Percentiles rank a stretch among this genome's conserved stretches.
Evolutionary conservation across 2,888 invertebrate genomes (phyloP).

Genomic region (Malachius bipustulatus): DNA sequence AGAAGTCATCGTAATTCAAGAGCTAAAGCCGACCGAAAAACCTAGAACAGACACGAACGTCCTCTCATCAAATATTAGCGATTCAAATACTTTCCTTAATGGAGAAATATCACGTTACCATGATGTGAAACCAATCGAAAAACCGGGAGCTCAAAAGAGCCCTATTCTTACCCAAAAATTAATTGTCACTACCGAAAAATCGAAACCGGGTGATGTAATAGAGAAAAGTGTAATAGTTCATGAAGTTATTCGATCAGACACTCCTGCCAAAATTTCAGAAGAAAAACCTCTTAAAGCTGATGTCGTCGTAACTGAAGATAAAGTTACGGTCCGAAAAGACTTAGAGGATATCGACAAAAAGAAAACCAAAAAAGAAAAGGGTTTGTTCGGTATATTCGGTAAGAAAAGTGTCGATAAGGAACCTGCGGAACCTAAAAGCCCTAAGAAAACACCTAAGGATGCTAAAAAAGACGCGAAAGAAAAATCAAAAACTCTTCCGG

Average conservation of each 20-base stretch:
- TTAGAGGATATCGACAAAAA: not conserved
- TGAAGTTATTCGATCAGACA: no score
- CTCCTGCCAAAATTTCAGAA: no score
- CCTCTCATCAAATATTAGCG: not conserved
- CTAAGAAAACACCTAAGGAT: no score
- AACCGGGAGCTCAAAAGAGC: conserved; percentile 5
- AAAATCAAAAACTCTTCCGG: no score
- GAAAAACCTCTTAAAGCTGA: no score
- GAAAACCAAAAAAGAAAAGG: no score
- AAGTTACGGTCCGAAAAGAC: no score
- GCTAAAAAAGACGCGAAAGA: no score
- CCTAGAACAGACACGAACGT: not conserved
- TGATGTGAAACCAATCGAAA: conserved; percentile 7
- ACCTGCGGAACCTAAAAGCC: no score
- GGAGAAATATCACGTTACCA: conserved; percentile 14
- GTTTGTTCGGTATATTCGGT: no score
- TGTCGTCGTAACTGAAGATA: no score
- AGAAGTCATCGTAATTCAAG: not conserved
- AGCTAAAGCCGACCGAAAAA: not conserved
- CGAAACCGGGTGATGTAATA: not conserved
- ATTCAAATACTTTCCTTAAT: conserved; percentile 15
- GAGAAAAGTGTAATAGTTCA: not conserved
- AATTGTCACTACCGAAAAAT: conserved; percentile 1
- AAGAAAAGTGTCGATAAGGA: not conserved
- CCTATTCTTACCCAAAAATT: not conserved